Evolutionary conservation across 2,797 vertebrate genomes (phyloP).

Genomic region (Vultur gryphus): DNA sequence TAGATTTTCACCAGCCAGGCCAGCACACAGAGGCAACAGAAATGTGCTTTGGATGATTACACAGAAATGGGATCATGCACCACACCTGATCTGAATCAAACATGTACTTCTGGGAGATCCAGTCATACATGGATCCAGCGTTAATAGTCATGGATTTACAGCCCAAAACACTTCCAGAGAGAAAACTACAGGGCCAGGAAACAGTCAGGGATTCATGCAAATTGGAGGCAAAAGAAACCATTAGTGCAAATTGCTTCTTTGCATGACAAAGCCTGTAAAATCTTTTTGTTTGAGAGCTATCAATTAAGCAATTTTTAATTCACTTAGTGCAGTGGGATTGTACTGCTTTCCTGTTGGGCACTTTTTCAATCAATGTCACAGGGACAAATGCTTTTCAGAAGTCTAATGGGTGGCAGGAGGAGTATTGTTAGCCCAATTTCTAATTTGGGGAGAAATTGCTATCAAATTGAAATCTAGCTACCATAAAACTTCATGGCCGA

Average conservation of each 20-base stretch:
- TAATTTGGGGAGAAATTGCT: background rate
- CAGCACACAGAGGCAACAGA: background rate
- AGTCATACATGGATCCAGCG: background rate
- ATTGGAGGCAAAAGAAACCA: background rate
- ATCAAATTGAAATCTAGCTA: background rate
- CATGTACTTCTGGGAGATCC: slow-evolving; percentile 13
- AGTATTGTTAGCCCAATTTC: background rate
- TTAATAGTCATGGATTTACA: background rate
- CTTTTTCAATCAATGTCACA: background rate
- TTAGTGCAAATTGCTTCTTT: background rate
- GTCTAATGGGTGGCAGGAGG: background rate
- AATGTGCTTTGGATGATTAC: background rate
- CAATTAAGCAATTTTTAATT: background rate
- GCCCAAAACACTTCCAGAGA: background rate
- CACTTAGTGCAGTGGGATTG: background rate
- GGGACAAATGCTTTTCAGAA: background rate
- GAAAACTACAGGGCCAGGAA: background rate
- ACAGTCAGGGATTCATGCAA: background rate
- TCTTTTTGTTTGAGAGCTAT: background rate
- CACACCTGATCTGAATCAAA: slow-evolving; percentile 24
- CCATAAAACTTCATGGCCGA: background rate
- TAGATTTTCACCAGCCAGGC: background rate
- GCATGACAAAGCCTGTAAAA: background rate
- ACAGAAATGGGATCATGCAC: background rate
- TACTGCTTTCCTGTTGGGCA: background rate